Evolutionary conservation across 2,888 invertebrate species (phyloP).

Genomic region (Drosophila antonietae): DNA sequence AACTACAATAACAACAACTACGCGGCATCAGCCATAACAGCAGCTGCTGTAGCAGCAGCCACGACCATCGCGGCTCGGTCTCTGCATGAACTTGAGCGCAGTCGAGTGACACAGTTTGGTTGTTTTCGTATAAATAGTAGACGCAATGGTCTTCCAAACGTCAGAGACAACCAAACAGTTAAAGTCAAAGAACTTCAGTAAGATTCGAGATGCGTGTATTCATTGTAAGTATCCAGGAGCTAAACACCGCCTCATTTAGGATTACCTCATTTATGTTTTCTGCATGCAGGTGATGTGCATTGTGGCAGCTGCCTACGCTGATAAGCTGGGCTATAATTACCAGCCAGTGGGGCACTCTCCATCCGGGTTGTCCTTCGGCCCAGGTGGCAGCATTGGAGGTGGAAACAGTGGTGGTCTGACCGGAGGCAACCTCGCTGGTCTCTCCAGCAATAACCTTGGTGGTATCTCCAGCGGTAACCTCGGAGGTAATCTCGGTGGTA

Average conservation of each 20-base stretch:
- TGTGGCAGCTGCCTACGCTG: constrained; percentile 78
- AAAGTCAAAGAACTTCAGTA: constrained; percentile 72
- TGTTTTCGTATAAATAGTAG: constrained; percentile 75
- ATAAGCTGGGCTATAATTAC: constrained; percentile 81
- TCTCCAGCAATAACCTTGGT: constrained; percentile 7
- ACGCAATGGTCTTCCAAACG: constrained; percentile 56
- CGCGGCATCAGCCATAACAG: constrained; percentile 19
- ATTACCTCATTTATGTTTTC: constrained; percentile 36
- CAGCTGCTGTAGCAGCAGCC: constrained; percentile 35
- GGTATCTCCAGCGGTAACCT: constrained; percentile 19
- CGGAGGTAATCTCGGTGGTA: constrained; percentile 33
- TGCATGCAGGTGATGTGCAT: constrained; percentile 72
- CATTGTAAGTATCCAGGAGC: constrained; percentile 66
- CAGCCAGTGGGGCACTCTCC: constrained; percentile 72
- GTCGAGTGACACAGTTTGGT: constrained; percentile 72
- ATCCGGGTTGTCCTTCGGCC: constrained; percentile 67
- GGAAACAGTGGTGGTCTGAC: constrained; percentile 10
- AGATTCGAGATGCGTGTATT: constrained; percentile 75
- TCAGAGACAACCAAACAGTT: constrained; percentile 69
- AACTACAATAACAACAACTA: constrained; percentile 19
- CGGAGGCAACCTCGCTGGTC: constrained; percentile 1
- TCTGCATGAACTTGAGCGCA: constrained; percentile 77
- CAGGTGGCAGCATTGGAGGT: constrained; percentile 45
- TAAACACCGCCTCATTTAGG: constrained; percentile 33
- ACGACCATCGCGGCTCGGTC: constrained; percentile 54